Evolutionary conservation across 2,888 invertebrate species (phyloP).

Genomic region (Aporophyla nigra): DNA sequence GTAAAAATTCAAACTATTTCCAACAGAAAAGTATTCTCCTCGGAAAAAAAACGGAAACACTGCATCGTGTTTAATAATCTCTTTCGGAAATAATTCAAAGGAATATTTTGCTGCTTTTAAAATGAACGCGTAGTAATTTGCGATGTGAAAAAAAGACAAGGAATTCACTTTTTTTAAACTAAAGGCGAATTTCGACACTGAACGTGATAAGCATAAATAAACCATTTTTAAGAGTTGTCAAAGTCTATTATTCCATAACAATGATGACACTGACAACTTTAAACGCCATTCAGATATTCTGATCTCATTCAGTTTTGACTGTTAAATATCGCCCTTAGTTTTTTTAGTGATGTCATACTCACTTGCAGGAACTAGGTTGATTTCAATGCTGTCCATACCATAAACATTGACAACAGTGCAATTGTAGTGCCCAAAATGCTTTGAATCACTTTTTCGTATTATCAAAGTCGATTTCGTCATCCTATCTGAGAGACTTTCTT

Average conservation of each 20-base stretch:
- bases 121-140: not conserved
- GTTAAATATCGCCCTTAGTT: not conserved
- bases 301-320: not conserved
- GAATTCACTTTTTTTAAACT: not conserved
- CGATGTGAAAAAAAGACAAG: not conserved
- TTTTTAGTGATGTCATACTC: conserved; percentile 85
- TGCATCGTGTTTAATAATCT: conserved; percentile 3
- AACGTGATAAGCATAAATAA: too few species aligned
- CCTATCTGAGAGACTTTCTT: conserved; percentile 94
- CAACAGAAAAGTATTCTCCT: not conserved
- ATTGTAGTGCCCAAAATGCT: conserved; percentile 97
- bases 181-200: too few species aligned
- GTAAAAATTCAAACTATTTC: not conserved
- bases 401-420: conserved; percentile 98
- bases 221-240: too few species aligned
- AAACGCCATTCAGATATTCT: too few species aligned
- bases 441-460: conserved; percentile 94
- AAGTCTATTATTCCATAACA: too few species aligned
- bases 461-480: conserved; percentile 95
- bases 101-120: not conserved
- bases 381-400: conserved; percentile 96
- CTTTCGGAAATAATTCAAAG: not conserved
- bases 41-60: not conserved
- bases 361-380: conserved; percentile 97
- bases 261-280: too few species aligned